A percentile compares a stretch with the other conserved stretches of the same genome.
These are phyloP conservation scores for Leucoptera coffeella DNA, from an alignment of 2,888 invertebrate genomes.

Conservation along the genomic window DNA sequence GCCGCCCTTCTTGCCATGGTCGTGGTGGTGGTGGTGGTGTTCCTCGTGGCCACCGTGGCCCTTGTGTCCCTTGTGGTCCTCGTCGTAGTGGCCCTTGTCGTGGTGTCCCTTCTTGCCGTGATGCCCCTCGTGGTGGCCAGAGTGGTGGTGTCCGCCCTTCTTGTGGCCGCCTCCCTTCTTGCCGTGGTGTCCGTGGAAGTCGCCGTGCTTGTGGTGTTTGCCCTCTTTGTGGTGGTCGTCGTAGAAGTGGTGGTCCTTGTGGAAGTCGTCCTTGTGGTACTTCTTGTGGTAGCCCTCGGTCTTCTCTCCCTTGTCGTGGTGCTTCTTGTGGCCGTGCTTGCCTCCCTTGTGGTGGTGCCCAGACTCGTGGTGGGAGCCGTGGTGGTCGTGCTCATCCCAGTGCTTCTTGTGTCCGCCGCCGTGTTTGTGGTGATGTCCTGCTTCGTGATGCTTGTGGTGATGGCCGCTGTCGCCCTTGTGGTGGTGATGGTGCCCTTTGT, in stretches of 20 bases:
- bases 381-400: slow-evolving; percentile 68
- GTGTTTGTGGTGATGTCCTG: slow-evolving; percentile 65
- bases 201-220: slow-evolving; percentile 73
- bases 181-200: slow-evolving; percentile 68
- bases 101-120: slow-evolving; percentile 74
- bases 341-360: slow-evolving; percentile 74
- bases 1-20: slow-evolving; percentile 71
- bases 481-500: slow-evolving; percentile 69
- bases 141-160: slow-evolving; percentile 74
- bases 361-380: slow-evolving; percentile 69
- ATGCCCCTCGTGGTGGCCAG: slow-evolving; percentile 70
- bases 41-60: slow-evolving; percentile 74
- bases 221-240: slow-evolving; percentile 80
- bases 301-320: slow-evolving; percentile 79
- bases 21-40: slow-evolving; percentile 66
- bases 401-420: slow-evolving; percentile 76
- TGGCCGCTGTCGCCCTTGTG: slow-evolving; percentile 72
- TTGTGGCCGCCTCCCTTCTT: slow-evolving; percentile 71
- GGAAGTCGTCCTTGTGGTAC: slow-evolving; percentile 80
- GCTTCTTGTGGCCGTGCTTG: slow-evolving; percentile 75
- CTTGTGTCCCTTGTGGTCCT: slow-evolving; percentile 72
- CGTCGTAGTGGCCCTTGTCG: slow-evolving; percentile 74
- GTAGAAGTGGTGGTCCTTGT: slow-evolving; percentile 84
- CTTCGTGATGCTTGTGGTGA: slow-evolving; percentile 71
- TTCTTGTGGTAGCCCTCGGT: slow-evolving; percentile 79